phyloP scores from a whole-genome alignment of 2,797 vertebrate species.

The Labroides dimidiatus region DNA sequence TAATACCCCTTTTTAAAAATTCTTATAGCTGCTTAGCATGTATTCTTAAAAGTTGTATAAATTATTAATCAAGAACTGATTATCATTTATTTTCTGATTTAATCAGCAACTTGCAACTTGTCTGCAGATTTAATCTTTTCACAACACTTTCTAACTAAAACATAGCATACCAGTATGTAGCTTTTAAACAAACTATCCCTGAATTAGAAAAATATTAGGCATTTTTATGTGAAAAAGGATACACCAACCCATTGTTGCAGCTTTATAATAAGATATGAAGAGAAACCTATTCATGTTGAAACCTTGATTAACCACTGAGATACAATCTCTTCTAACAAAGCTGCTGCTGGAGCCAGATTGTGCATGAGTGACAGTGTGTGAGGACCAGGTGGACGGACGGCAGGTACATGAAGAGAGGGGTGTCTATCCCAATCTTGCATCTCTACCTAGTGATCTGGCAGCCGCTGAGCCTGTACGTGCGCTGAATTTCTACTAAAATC shows the following conservation, averaged over 20 bases:
- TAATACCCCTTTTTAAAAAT: no score
- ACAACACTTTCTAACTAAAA: background rate
- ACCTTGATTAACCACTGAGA: conserved; percentile 19
- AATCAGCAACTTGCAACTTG: background rate
- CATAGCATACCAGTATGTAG: background rate
- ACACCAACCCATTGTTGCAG: background rate
- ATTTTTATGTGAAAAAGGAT: conserved; percentile 3
- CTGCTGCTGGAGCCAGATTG: conserved; percentile 32
- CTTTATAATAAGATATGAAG: conserved; percentile 2
- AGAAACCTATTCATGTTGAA: background rate
- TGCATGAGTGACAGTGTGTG: conserved; percentile 11
- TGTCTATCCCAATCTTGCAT: conserved; percentile 31
- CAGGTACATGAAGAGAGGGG: conserved; percentile 14
- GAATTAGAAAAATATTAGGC: no score
- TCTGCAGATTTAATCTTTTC: no score
- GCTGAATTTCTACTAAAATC: conserved; percentile 11
- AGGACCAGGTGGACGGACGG: conserved; percentile 42
- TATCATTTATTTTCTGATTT: background rate
- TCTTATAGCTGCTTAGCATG: no score
- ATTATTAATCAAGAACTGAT: background rate
- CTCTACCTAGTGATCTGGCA: conserved; percentile 36
- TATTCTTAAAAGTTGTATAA: no score
- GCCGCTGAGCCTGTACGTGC: conserved; percentile 20
- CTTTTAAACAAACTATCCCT: no score
- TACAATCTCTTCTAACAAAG: conserved; percentile 26